phyloP scores from a whole-genome alignment of 1,140 invertebrate species.

The Dendrolimus kikuchii region DNA sequence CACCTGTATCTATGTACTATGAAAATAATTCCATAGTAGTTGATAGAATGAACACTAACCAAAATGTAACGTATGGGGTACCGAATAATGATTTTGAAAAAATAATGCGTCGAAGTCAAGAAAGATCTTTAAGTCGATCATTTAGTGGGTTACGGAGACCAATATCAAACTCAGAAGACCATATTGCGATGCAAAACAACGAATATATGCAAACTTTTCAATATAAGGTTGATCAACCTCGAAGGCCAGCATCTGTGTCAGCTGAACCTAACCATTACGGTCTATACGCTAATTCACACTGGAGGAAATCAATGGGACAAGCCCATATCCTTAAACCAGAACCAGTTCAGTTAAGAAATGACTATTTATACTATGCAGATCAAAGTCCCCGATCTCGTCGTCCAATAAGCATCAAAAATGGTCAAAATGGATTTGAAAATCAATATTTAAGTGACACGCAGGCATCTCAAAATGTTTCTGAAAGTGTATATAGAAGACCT shows the following conservation, averaged over 20 bases:
- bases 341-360: constrained; percentile 46
- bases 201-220: constrained; percentile 48
- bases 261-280: constrained; percentile 69
- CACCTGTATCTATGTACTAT: constrained; percentile 67
- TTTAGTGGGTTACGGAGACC: constrained; percentile 55
- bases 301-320: constrained; percentile 46
- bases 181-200: constrained; percentile 68
- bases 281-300: constrained; percentile 47
- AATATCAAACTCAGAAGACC: constrained; percentile 73
- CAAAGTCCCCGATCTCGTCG: constrained; percentile 77
- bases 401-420: constrained; percentile 74
- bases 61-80: constrained; percentile 45
- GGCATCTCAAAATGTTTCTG: constrained; percentile 40
- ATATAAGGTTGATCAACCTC: constrained; percentile 52
- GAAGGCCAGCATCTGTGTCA: constrained; percentile 73
- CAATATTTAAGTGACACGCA: constrained; percentile 71
- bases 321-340: constrained; percentile 43
- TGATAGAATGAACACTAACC: constrained; percentile 34
- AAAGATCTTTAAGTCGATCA: constrained; percentile 41
- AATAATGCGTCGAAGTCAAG: constrained; percentile 64
- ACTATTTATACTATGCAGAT: constrained; percentile 78
- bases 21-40: constrained; percentile 53
- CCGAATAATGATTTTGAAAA: constrained; percentile 64
- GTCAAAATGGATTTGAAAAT: constrained; percentile 54
- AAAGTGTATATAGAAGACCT: constrained; percentile 44